These are phyloP conservation scores for Tapirus terrestris DNA, from an alignment of 2,113 vertebrate genomes.

Conservation along the genomic window DNA sequence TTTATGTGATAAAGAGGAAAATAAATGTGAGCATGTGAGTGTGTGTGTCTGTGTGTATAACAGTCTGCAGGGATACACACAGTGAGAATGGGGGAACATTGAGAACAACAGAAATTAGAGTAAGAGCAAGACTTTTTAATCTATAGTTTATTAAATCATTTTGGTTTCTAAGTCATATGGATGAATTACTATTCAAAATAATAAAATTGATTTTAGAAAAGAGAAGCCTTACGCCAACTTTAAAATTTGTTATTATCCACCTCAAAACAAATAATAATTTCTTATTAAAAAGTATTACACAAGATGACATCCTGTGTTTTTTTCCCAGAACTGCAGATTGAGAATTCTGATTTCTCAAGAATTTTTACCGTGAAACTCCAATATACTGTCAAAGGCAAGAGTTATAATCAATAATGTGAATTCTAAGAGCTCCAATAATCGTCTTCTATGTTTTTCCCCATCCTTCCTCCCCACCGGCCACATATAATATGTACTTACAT, in stretches of 20 bases:
- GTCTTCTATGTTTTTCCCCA: not conserved
- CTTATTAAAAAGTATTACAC: not conserved
- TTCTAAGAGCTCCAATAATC: not conserved
- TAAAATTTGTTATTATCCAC: not conserved
- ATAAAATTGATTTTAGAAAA: not conserved
- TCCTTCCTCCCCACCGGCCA: not conserved
- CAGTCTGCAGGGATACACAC: not conserved
- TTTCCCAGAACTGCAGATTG: not conserved
- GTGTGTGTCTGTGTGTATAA: not conserved
- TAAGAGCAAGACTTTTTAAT: not conserved
- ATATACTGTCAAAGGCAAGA: not conserved
- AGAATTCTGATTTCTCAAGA: not conserved
- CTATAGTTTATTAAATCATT: slow-evolving; percentile 2
- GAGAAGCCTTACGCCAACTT: not conserved
- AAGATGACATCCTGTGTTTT: slow-evolving; percentile 16
- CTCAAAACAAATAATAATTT: not conserved
- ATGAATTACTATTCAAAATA: slow-evolving; percentile 8
- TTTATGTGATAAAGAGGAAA: not conserved
- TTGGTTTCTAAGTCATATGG: not conserved
- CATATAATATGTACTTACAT: fast-evolving
- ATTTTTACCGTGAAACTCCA: not conserved
- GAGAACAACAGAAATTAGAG: not conserved
- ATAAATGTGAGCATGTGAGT: not conserved
- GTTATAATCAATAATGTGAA: not conserved
- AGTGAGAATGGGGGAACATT: not conserved